Percentiles rank a stretch among this genome's conserved stretches.
Evolutionary conservation across 2,888 invertebrate species (phyloP).

Genomic region (Flexamia atlantica): DNA sequence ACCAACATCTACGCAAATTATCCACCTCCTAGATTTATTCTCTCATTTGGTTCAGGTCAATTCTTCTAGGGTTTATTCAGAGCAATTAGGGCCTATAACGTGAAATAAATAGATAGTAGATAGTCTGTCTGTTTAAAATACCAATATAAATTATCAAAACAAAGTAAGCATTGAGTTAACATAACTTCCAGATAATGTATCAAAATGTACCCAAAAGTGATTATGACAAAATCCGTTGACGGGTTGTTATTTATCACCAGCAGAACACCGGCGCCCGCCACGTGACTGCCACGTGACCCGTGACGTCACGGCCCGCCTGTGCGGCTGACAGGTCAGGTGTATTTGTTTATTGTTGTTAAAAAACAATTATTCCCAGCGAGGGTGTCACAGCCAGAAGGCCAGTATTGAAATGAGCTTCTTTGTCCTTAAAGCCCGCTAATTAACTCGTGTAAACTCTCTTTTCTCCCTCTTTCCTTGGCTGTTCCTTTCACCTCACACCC

Average conservation of each 20-base stretch:
- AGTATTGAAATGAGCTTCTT: neutral
- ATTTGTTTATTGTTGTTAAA: conserved; percentile 41
- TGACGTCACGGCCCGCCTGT: conserved; percentile 23
- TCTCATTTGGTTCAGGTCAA: no score
- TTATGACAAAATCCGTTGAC: neutral
- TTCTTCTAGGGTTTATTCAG: no score
- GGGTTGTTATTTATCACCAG: conserved; percentile 9
- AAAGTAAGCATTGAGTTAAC: no score
- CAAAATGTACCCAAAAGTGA: no score
- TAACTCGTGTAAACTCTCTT: conserved; percentile 25
- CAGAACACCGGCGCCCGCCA: neutral
- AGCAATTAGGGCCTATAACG: no score
- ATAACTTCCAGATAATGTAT: no score
- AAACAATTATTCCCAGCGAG: conserved; percentile 21
- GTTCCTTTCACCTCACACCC: neutral
- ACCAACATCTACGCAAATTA: no score
- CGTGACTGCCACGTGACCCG: conserved; percentile 17
- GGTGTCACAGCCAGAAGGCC: conserved; percentile 6
- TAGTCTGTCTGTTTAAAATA: no score
- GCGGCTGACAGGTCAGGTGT: conserved; percentile 23
- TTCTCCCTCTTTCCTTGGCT: neutral
- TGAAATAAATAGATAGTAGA: no score
- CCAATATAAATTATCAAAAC: no score
- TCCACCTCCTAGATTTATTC: no score
- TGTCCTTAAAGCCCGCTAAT: conserved; percentile 18